phyloP scores from a whole-genome alignment of 2,888 invertebrate species.

The Hemicrepidius hirtus region DNA sequence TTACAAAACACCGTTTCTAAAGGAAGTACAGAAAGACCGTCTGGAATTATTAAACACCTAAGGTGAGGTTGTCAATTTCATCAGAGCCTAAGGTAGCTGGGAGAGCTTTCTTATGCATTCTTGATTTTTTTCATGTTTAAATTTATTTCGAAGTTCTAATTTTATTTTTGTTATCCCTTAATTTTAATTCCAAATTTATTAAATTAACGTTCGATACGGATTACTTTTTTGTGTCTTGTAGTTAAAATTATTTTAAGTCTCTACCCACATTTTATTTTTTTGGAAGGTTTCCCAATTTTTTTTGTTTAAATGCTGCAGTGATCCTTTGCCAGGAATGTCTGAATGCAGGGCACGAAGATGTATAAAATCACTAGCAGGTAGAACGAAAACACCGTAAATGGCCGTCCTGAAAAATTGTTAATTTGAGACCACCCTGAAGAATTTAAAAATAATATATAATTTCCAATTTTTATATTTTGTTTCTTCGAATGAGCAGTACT shows the following conservation, averaged over 20 bases:
- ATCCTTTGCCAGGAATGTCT: background rate
- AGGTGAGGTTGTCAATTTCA: conserved; percentile 12
- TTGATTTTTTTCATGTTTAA: conserved; percentile 9
- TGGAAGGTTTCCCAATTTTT: no score
- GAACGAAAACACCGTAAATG: background rate
- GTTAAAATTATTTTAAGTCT: no score
- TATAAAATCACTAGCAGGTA: background rate
- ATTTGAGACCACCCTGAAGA: background rate
- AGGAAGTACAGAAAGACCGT: conserved; percentile 29
- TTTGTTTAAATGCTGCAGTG: no score
- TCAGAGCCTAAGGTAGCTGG: background rate
- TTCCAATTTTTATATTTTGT: background rate
- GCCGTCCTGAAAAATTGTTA: background rate
- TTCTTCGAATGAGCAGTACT: background rate
- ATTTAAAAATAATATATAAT: background rate
- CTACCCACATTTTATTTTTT: no score
- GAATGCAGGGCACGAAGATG: background rate
- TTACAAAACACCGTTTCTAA: background rate
- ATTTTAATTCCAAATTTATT: no score
- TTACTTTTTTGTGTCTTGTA: no score
- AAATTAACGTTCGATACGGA: no score
- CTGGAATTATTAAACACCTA: conserved; percentile 38
- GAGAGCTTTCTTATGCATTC: conserved; percentile 6
- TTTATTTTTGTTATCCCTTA: no score
- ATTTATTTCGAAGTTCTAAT: no score